phyloP scores from a whole-genome alignment of 2,113 vertebrate genomes.

The Cnemophilus loriae region DNA sequence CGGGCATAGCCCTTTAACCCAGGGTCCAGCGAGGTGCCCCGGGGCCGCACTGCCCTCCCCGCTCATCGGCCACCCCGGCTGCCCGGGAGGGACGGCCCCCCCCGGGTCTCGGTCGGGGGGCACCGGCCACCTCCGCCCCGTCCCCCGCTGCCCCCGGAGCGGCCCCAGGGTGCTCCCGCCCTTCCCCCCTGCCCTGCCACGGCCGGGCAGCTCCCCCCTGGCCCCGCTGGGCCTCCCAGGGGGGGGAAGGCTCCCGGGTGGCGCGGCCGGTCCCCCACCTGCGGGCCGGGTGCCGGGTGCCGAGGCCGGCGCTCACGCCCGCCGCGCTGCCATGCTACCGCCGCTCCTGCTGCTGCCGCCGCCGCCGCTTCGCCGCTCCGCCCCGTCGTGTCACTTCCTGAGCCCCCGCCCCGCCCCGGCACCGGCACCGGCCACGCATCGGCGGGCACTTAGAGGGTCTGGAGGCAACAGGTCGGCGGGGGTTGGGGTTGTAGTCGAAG shows the following conservation, averaged over 20 bases:
- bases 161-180: background rate
- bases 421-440: background rate
- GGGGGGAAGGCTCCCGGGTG: background rate
- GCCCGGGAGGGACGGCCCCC: too few species aligned
- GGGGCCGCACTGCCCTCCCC: background rate
- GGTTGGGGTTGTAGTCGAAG: fast-evolving
- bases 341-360: background rate
- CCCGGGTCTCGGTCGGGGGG: too few species aligned
- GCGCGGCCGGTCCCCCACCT: background rate
- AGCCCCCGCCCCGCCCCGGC: background rate
- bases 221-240: background rate
- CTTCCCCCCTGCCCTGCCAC: background rate
- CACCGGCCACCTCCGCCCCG: background rate
- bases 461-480: background rate
- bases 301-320: background rate
- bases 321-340: constrained; percentile 7
- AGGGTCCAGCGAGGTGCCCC: background rate
- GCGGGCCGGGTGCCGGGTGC: background rate
- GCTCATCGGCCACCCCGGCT: background rate
- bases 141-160: background rate
- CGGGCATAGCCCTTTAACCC: background rate
- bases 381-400: constrained; percentile 44
- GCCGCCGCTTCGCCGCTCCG: background rate
- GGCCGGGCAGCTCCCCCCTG: background rate
- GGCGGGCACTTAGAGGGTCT: fast-evolving